Base-by-base conservation (phyloP, 1,140 invertebrate genomes). In the Drosophila ogumai region DNA sequence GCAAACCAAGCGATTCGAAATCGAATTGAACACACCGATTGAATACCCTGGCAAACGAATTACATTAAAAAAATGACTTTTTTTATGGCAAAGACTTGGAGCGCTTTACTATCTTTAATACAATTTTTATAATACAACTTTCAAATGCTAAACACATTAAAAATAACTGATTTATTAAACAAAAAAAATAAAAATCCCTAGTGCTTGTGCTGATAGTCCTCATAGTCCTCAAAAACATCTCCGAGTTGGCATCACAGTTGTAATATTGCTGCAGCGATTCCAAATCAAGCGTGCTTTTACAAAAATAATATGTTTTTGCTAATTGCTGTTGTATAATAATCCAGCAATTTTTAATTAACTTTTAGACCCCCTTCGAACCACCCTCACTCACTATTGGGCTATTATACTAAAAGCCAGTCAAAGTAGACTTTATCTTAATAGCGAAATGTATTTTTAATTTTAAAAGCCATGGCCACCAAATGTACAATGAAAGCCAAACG, bases 371-470 rank as follows among this genome's bases (percentile, higher is more conserved):
- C n/a, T 32, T 44, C 6, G 25, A 40, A 10, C 15, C 68, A 71
- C 68, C 68, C 65, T 58, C 50, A 36, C 65, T 58, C 50, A 36
- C 28, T 9, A 6, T 32, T 38, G 8, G n/a, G 15, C n/a, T n/a
- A 25, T 32, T 55, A 32, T 4, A 57, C 41, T 32, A n/a, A 60
- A 47, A 47, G 60, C 43, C 49, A 22, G 15, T 54, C 49, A 13
- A 49, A 44, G 19, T 43, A 36, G 17, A 34, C 17, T 67, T 74
- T 88, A 87, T 82, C 79, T 87, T 67, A 74, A 88, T 88, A 74
- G 67, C 76, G 54, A 80, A 80, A 80, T 77, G 67, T 82, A 76
- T 69, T 82, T 87, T 49, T 49, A 69, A 79, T 79, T 86, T 82
- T 60, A 80, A 75, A 74, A 40, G 3, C 44, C 25, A 28, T 28